These are phyloP conservation scores for Hyposmocoma kahamanoa DNA, from an alignment of 1,140 invertebrate species.

Conservation along the genomic window DNA sequence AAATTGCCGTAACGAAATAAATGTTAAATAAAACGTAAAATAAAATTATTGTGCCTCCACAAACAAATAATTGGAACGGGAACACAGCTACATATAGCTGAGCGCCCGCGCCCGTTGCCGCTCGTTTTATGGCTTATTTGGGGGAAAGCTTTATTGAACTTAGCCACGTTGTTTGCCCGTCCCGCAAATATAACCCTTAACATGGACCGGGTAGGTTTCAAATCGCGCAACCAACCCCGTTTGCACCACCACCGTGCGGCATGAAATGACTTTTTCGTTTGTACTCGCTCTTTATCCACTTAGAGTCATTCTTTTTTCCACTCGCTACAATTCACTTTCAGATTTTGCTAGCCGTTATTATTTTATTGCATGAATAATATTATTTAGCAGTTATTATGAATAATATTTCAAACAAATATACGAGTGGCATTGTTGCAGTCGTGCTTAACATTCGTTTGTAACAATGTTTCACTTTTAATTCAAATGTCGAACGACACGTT, in stretches of 20 bases:
- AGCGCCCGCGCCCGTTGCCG: slow-evolving; percentile 43
- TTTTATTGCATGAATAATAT: slow-evolving; percentile 59
- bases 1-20: slow-evolving; percentile 72
- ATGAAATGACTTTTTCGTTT: slow-evolving; percentile 69
- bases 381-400: no score
- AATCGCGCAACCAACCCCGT: slow-evolving; percentile 11
- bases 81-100: slow-evolving; percentile 34
- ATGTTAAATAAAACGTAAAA: slow-evolving; percentile 73
- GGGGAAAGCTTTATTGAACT: slow-evolving; percentile 70
- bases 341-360: slow-evolving; percentile 64
- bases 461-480: no score
- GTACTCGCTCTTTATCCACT: slow-evolving; percentile 69
- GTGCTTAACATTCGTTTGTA: no score
- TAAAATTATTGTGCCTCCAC: slow-evolving; percentile 70
- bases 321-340: slow-evolving; percentile 70
- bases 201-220: slow-evolving; percentile 10
- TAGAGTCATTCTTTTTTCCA: slow-evolving; percentile 67
- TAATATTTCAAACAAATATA: no score
- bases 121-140: slow-evolving; percentile 71
- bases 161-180: slow-evolving; percentile 44
- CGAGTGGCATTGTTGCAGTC: no score
- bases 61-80: slow-evolving; percentile 71
- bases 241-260: slow-evolving; percentile 49
- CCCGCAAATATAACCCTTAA: slow-evolving; percentile 39
- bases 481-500: no score